Evolutionary conservation across 2,113 vertebrate genomes (phyloP).

Genomic region (Zosterops pallidus): DNA sequence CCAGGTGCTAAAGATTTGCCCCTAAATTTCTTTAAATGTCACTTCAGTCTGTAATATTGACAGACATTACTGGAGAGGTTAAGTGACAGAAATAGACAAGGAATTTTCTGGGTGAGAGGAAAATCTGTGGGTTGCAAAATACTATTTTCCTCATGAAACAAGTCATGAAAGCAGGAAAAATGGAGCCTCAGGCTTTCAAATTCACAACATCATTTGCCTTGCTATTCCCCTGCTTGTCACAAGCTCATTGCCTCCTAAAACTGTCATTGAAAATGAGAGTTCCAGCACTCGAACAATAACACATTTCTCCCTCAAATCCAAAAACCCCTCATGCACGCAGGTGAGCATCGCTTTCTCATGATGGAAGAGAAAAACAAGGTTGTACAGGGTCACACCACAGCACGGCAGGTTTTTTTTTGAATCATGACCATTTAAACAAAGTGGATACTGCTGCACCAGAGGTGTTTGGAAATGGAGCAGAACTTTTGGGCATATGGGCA

Average conservation of each 20-base stretch:
- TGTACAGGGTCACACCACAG: not conserved
- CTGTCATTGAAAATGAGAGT: not conserved
- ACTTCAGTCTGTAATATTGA: not conserved
- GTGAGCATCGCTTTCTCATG: not conserved
- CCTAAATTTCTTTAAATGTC: not conserved
- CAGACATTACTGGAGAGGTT: not conserved
- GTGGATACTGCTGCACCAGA: not conserved
- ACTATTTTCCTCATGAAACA: not conserved
- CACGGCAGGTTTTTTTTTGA: not conserved
- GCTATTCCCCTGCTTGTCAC: not conserved
- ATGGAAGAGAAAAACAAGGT: not conserved
- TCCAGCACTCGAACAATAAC: not conserved
- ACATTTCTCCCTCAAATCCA: not conserved
- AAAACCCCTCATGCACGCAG: fast-evolving
- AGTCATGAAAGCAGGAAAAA: not conserved
- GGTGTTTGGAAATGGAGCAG: not conserved
- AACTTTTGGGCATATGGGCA: not conserved
- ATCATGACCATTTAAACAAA: not conserved
- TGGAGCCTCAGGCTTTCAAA: not conserved
- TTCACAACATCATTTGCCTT: not conserved
- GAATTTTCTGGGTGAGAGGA: not conserved
- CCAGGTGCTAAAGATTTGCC: not conserved
- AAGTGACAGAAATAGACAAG: not conserved
- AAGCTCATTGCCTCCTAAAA: not conserved
- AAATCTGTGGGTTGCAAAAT: not conserved